Evolutionary conservation across 2,113 vertebrate species (phyloP).

Genomic region (Gnathonemus longibarbis): DNA sequence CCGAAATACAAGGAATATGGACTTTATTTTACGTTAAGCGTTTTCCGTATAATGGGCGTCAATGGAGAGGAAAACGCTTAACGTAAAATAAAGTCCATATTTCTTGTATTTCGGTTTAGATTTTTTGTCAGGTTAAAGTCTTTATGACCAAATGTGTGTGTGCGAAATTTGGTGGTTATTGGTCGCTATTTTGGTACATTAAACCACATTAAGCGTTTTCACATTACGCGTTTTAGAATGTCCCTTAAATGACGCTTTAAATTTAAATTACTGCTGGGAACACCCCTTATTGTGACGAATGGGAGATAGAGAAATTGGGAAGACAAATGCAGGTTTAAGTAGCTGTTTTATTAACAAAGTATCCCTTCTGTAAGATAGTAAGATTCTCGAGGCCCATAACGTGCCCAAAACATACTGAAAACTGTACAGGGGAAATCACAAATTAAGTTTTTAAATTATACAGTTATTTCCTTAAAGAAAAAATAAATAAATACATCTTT

Average conservation of each 20-base stretch:
- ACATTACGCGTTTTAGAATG: no score
- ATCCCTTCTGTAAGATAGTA: constrained; percentile 73
- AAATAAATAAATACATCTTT: constrained; percentile 69
- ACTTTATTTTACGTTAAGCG: no score
- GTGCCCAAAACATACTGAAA: constrained; percentile 66
- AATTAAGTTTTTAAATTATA: constrained; percentile 69
- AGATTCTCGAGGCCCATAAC: constrained; percentile 70
- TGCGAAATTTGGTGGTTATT: no score
- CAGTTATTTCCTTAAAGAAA: constrained; percentile 58
- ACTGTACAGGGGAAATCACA: constrained; percentile 60
- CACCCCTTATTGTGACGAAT: neutral
- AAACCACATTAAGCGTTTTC: no score
- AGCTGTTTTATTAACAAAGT: constrained; percentile 69
- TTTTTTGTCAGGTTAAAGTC: no score
- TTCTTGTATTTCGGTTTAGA: no score
- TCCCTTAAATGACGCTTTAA: neutral
- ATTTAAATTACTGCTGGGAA: neutral
- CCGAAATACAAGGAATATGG: no score
- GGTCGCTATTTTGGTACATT: no score
- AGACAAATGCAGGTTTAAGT: neutral
- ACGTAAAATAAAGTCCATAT: no score
- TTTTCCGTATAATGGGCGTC: no score
- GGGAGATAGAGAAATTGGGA: neutral
- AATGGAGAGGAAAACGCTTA: no score
- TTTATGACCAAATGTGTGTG: no score